phyloP scores from a whole-genome alignment of 1,140 invertebrate species.

The Aporrectodea caliginosa region DNA sequence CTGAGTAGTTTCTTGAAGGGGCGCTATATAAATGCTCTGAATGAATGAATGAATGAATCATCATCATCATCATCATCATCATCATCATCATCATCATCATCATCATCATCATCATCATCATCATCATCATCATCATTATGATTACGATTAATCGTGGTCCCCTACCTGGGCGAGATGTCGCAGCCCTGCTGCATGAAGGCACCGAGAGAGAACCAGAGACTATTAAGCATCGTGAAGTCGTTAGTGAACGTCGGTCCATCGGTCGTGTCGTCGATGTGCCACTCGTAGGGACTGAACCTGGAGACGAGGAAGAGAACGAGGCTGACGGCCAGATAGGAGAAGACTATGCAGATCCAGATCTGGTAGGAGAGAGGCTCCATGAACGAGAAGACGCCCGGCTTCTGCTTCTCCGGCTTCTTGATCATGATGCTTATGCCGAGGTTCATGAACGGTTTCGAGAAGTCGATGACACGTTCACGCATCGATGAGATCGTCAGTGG shows the following conservation, averaged over 20 bases:
- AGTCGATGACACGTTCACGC: slow-evolving; percentile 50
- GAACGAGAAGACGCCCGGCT: slow-evolving; percentile 87
- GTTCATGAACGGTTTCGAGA: slow-evolving; percentile 54
- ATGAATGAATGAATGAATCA: no score
- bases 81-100: neutral
- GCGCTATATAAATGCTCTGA: no score
- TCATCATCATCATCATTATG: no score
- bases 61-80: neutral
- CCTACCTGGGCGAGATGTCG: slow-evolving; percentile 83
- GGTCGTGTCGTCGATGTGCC: slow-evolving; percentile 62
- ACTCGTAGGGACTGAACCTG: slow-evolving; percentile 91
- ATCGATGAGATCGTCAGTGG: slow-evolving; percentile 49
- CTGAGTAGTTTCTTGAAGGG: no score
- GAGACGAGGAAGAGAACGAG: slow-evolving; percentile 89
- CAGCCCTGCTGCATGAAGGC: slow-evolving; percentile 96
- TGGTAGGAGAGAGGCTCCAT: slow-evolving; percentile 92
- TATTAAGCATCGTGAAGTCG: slow-evolving; percentile 72
- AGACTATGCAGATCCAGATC: slow-evolving; percentile 94
- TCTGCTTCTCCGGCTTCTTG: slow-evolving; percentile 52
- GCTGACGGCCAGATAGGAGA: slow-evolving; percentile 73
- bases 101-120: neutral
- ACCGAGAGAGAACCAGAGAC: slow-evolving; percentile 81
- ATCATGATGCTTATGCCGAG: slow-evolving; percentile 55
- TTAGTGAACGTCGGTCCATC: slow-evolving; percentile 70
- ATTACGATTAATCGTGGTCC: neutral